Evolutionary conservation across 2,797 vertebrate species (phyloP), one percentile per base, ranked within the genome.

Genomic region (Onychomys leucogaster): DNA sequence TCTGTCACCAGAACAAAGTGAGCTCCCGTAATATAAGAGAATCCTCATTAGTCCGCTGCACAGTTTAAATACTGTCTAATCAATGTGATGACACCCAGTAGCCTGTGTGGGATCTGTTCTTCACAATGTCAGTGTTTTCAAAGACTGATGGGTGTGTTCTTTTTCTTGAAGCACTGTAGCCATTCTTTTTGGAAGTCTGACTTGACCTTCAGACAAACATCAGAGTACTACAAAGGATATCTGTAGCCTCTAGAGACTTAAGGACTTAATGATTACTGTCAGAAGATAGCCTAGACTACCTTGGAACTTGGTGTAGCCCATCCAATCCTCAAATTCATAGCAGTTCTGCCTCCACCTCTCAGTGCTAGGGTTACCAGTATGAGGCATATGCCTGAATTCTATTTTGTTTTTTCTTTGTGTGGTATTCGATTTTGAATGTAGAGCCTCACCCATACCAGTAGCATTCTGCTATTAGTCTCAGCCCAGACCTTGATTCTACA

Each of bases 81-180:
- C 37, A 63, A 1, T 78, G 23, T 85, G 43, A 73, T n/a, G 23
- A 52, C 34, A 19, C 37, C 55, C 21, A 34, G 16, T 49, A n/a
- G 11, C n/a, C 84, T 93, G 46, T 84, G 87, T 41, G 46, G 52
- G 82, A 29, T 80, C 73, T 91, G 1, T 78, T 90, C 59, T 86
- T 94, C 86, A 63, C 90, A 94, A 59, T 89, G 25, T 6, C 21
- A 37, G 0, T 87, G 78, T 96, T 93, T 96, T 59, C 49, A 95
- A 73, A 75, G 37, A 80, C 9, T 52, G 29, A 32, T 78, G 37
- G 5, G 9, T 34, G 3, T 3, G 9, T 2, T 73, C 43, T 89
- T 94, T 80, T 78, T 80, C 78, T 32, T 19, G 34, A 94, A 90
- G 94, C 59, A 67, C 73, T 16, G 25, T 91, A 61, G 59, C 57